phyloP scores from a whole-genome alignment of 2,113 vertebrate species.

The Paratilapia polleni region DNA sequence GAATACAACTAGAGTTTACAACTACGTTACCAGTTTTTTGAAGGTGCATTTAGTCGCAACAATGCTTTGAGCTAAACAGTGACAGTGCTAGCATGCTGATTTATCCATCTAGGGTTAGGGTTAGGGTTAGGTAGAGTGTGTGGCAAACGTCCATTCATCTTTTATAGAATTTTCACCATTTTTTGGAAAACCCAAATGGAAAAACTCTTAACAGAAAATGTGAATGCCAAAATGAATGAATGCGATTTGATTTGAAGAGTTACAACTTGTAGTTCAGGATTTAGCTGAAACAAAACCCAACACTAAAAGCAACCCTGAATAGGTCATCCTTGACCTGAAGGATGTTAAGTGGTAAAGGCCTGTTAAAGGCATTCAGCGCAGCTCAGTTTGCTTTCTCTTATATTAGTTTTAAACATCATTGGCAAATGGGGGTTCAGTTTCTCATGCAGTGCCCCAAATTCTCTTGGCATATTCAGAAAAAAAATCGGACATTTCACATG shows the following conservation, averaged over 20 bases:
- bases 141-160: neutral
- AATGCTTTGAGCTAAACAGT: neutral
- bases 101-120: rapidly evolving
- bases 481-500: neutral
- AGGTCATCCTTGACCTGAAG: no score
- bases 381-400: neutral
- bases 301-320: no score
- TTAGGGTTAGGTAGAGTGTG: neutral
- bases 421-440: rapidly evolving
- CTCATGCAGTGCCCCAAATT: neutral
- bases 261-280: no score
- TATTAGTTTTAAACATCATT: neutral
- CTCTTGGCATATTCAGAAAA: neutral
- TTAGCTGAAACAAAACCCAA: no score
- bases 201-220: neutral
- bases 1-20: no score
- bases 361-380: neutral
- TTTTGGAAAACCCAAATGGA: neutral
- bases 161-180: neutral
- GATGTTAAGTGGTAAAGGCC: no score
- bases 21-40: no score
- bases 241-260: no score
- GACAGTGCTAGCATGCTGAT: neutral
- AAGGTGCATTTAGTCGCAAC: no score
- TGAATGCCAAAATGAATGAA: neutral